Conservation (phyloP, 2,113 vertebrate species). For the Epinephelus fuscoguttatus region DNA sequence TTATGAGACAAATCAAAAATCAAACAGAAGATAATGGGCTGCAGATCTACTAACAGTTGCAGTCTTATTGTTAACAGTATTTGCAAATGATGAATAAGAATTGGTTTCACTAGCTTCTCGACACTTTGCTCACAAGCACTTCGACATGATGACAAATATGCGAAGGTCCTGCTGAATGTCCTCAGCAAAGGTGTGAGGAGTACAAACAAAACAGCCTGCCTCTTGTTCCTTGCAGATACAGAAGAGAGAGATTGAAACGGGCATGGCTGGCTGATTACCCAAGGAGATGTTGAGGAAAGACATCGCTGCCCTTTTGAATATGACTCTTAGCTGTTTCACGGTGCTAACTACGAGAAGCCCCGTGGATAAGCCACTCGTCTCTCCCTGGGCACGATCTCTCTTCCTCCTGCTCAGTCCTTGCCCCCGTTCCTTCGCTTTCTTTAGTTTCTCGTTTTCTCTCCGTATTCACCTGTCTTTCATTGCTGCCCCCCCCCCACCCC, state of each 20-base stretch:
- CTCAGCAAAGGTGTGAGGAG: constrained; percentile 28
- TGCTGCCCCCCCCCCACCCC: neutral
- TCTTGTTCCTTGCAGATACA: constrained; percentile 1
- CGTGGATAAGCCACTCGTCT: constrained; percentile 15
- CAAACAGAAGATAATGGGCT: too few species aligned
- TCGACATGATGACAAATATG: constrained; percentile 23
- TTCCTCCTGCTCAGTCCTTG: neutral
- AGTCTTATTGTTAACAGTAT: neutral
- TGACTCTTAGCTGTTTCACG: constrained; percentile 29
- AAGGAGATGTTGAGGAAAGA: constrained; percentile 28
- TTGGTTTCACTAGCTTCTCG: constrained; percentile 1
- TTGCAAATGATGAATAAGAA: constrained; percentile 16
- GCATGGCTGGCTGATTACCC: constrained; percentile 19
- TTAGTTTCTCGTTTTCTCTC: constrained; percentile 26
- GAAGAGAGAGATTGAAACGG: constrained; percentile 8
- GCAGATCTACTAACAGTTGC: neutral
- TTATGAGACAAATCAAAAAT: too few species aligned
- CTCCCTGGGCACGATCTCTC: neutral
- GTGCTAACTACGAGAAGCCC: constrained; percentile 21
- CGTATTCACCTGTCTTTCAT: constrained; percentile 39
- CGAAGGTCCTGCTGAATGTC: constrained; percentile 15
- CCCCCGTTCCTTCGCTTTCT: constrained; percentile 12
- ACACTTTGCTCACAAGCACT: constrained; percentile 44
- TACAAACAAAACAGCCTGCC: constrained; percentile 15
- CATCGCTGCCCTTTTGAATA: constrained; percentile 33